Evolutionary conservation across 2,888 invertebrate genomes (phyloP).

Genomic region (Crossocerus cetratus): DNA sequence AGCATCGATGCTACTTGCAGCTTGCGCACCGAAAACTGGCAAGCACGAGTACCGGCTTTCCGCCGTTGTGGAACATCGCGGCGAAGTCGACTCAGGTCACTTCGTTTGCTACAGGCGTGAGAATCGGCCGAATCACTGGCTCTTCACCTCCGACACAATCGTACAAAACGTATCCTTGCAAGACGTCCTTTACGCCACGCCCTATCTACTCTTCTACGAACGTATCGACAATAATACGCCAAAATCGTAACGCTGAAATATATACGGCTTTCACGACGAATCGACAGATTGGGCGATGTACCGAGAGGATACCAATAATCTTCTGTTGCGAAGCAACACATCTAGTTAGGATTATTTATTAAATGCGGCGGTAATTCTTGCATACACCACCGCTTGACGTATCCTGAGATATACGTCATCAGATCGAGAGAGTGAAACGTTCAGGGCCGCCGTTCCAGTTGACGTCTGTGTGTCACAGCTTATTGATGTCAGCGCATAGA

Average conservation of each 20-base stretch:
- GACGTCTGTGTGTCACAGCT: background rate
- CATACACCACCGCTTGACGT: background rate
- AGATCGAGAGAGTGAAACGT: too few relatives aligned
- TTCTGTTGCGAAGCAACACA: slow-evolving; percentile 13
- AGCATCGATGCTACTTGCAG: slow-evolving; percentile 76
- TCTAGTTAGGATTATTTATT: slow-evolving; percentile 15
- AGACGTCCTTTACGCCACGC: slow-evolving; percentile 90
- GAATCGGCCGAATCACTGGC: slow-evolving; percentile 79
- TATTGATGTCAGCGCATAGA: background rate
- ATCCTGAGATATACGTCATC: background rate
- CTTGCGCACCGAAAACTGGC: slow-evolving; percentile 74
- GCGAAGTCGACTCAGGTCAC: slow-evolving; percentile 94
- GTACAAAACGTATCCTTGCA: slow-evolving; percentile 89
- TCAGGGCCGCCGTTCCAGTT: background rate
- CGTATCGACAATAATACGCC: slow-evolving; percentile 67
- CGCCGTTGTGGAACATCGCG: slow-evolving; percentile 94
- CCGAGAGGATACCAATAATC: slow-evolving; percentile 17
- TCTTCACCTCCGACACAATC: slow-evolving; percentile 80
- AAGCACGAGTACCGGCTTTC: slow-evolving; percentile 86
- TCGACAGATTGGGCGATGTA: slow-evolving; percentile 36
- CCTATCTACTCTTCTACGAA: slow-evolving; percentile 97
- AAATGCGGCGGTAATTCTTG: background rate
- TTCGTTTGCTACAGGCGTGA: slow-evolving; percentile 95
- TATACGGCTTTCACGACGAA: background rate
- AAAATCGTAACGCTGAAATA: background rate